Conservation (phyloP, 2,888 invertebrate species). For the Spilosoma lubricipeda region DNA sequence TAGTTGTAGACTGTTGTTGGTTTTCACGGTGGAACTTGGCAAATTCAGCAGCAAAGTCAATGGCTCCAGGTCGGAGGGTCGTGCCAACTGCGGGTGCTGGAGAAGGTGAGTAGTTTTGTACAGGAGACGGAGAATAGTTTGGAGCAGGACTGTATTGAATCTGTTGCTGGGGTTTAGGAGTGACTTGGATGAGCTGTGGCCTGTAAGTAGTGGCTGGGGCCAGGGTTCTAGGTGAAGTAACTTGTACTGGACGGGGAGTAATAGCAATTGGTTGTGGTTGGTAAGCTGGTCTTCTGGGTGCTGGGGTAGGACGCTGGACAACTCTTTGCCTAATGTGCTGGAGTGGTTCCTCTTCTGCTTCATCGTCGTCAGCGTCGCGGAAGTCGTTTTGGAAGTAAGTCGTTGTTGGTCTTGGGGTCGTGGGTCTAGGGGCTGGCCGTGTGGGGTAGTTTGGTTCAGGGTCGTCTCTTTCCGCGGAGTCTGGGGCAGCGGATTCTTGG, state of each 20-base stretch:
- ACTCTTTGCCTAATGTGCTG: conserved; percentile 80
- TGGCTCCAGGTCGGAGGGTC: conserved; percentile 68
- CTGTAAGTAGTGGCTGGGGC: conserved; percentile 89
- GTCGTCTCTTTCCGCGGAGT: conserved; percentile 87
- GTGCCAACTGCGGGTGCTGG: conserved; percentile 68
- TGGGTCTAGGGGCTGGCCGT: conserved; percentile 76
- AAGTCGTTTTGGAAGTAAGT: conserved; percentile 91
- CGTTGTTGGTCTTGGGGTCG: conserved; percentile 86
- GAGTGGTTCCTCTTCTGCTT: conserved; percentile 84
- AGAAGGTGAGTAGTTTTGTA: conserved; percentile 72
- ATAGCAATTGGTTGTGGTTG: conserved; percentile 85
- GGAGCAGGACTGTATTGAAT: conserved; percentile 79
- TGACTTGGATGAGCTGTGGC: conserved; percentile 88
- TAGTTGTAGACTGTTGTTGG: conserved; percentile 85
- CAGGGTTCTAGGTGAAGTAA: conserved; percentile 81
- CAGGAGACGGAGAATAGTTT: conserved; percentile 75
- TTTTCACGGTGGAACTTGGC: conserved; percentile 90
- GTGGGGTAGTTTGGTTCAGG: conserved; percentile 88
- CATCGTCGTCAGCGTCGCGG: conserved; percentile 88
- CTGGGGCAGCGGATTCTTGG: conserved; percentile 84
- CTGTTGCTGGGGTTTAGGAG: conserved; percentile 83
- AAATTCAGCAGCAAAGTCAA: conserved; percentile 91
- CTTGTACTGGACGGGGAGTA: conserved; percentile 86
- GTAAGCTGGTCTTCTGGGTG: conserved; percentile 75
- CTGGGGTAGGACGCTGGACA: conserved; percentile 80